Conservation (phyloP, 53 echinoderm and acorn worm species). For the Apostichopus leukothele region DNA sequence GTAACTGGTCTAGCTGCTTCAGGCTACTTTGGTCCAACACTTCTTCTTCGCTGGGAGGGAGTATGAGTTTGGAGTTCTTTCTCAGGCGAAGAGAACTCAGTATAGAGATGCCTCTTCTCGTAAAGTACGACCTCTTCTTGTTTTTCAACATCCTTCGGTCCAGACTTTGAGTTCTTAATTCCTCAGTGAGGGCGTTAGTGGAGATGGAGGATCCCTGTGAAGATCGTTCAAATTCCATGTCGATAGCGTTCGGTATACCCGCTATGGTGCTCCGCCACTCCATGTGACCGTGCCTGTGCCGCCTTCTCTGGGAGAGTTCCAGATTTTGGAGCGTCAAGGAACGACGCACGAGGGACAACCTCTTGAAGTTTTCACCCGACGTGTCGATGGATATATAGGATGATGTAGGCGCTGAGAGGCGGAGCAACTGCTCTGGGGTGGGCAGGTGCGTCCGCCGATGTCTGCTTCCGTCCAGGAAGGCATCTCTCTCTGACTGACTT, state of each 20-base stretch:
- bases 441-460: constrained; percentile 78
- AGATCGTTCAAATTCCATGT: constrained; percentile 57
- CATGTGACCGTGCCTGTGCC: constrained; percentile 63
- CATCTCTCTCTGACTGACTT: constrained; percentile 81
- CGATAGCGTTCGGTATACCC: constrained; percentile 68
- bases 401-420: constrained; percentile 68
- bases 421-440: constrained; percentile 86
- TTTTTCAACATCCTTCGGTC: constrained; percentile 65
- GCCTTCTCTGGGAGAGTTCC: constrained; percentile 56
- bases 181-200: constrained; percentile 59
- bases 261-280: constrained; percentile 77
- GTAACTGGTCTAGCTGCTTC: constrained; percentile 29
- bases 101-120: constrained; percentile 22
- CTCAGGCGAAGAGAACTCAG: constrained; percentile 27
- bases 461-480: constrained; percentile 64
- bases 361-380: constrained; percentile 80
- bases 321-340: constrained; percentile 62
- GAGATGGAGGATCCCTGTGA: constrained; percentile 59
- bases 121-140: constrained; percentile 44
- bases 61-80: constrained; percentile 45
- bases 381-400: constrained; percentile 76
- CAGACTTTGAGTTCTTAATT: constrained; percentile 78
- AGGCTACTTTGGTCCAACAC: constrained; percentile 1
- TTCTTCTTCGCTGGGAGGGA: constrained; percentile 19
- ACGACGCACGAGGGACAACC: constrained; percentile 84